phyloP scores from a whole-genome alignment of 2,888 invertebrate genomes.

The Tineola bisselliella region DNA sequence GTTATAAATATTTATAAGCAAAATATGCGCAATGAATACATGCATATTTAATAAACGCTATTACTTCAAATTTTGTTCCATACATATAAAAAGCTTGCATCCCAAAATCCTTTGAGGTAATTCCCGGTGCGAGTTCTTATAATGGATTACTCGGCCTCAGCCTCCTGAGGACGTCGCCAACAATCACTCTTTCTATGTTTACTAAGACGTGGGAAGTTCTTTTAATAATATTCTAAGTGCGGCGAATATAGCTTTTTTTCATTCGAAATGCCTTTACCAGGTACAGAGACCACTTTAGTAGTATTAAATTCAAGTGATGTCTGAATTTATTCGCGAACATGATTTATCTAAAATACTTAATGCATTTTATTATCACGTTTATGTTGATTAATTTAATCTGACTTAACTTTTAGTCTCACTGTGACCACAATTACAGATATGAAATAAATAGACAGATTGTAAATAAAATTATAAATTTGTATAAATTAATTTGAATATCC shows the following conservation, averaged over 20 bases:
- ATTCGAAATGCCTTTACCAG: not conserved
- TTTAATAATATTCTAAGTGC: constrained; percentile 1
- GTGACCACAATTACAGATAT: too few species aligned
- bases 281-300: not conserved
- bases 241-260: not conserved
- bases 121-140: not conserved
- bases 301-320: too few species aligned
- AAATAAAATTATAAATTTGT: too few species aligned
- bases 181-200: not conserved
- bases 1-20: too few species aligned
- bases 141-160: not conserved
- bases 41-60: not conserved
- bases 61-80: not conserved
- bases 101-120: not conserved
- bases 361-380: too few species aligned
- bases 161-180: not conserved
- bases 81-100: not conserved
- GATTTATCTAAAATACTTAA: too few species aligned
- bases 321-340: too few species aligned
- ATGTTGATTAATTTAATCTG: too few species aligned
- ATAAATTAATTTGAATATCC: too few species aligned
- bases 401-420: too few species aligned
- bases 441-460: too few species aligned
- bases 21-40: not conserved
- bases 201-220: not conserved